Percentiles rank a stretch among this genome's conserved stretches.
These are phyloP conservation scores for Magallana gigas DNA, from an alignment of 1,140 invertebrate species.

Conservation along the genomic window DNA sequence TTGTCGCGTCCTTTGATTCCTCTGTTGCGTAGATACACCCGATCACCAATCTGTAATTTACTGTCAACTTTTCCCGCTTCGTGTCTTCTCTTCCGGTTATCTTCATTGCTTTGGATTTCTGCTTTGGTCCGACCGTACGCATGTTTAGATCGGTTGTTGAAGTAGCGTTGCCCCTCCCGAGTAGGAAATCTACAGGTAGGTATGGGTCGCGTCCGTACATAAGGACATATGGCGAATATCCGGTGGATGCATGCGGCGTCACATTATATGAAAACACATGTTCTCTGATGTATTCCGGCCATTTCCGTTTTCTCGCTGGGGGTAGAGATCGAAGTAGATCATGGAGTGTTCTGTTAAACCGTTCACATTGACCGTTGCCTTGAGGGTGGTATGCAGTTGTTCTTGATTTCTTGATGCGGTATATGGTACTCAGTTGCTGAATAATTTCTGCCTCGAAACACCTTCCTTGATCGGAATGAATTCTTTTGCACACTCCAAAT, in stretches of 20 bases:
- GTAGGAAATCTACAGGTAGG: constrained; percentile 31
- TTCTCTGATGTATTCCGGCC: constrained; percentile 12
- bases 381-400: too few species aligned
- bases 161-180: neutral
- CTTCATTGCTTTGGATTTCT: neutral
- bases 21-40: neutral
- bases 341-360: too few species aligned
- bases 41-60: neutral
- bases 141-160: neutral
- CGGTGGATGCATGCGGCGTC: constrained; percentile 25
- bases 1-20: neutral
- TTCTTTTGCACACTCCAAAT: too few species aligned
- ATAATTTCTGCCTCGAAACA: too few species aligned
- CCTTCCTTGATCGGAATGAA: too few species aligned
- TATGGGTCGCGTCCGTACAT: too few species aligned
- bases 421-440: too few species aligned
- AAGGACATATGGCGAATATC: neutral
- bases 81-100: neutral
- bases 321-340: too few species aligned
- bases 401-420: too few species aligned
- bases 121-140: neutral
- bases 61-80: neutral
- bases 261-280: constrained; percentile 35
- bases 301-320: too few species aligned
- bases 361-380: too few species aligned